Conservation (phyloP, 2,888 invertebrate genomes). For the Hedya salicella region DNA sequence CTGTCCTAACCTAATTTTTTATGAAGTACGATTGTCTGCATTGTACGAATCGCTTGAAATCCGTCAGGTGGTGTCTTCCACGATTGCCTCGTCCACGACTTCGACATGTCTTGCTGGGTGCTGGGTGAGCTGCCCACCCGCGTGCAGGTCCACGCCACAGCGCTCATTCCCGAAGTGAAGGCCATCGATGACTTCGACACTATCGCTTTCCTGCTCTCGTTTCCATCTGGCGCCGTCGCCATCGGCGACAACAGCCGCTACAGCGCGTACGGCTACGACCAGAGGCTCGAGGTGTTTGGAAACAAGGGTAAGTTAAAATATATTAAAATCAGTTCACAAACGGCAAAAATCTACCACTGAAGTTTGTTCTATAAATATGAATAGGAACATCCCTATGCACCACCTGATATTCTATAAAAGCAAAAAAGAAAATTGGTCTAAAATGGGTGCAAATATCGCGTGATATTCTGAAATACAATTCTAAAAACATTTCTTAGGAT, state of each 20-base stretch:
- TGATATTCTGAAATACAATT: no score
- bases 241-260: slow-evolving; percentile 87
- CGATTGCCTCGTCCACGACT: slow-evolving; percentile 88
- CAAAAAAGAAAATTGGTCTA: no score
- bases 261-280: slow-evolving; percentile 88
- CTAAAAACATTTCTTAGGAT: no score
- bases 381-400: no score
- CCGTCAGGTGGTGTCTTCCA: slow-evolving; percentile 87
- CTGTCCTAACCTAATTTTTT: no score
- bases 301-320: slow-evolving; percentile 75
- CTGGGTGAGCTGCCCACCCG: slow-evolving; percentile 86
- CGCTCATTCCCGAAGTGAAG: slow-evolving; percentile 85
- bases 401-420: no score
- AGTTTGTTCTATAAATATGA: no score
- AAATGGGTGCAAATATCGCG: no score
- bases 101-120: slow-evolving; percentile 87
- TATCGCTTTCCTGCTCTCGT: slow-evolving; percentile 85
- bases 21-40: neutral
- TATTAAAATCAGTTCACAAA: no score
- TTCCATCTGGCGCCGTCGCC: slow-evolving; percentile 86
- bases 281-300: slow-evolving; percentile 87
- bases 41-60: neutral
- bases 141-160: slow-evolving; percentile 81
- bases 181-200: slow-evolving; percentile 87
- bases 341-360: no score